Percentiles rank a stretch among this genome's conserved stretches.
These are phyloP conservation scores for Serripes groenlandicus DNA, from an alignment of 2,888 invertebrate species.

Conservation along the genomic window DNA sequence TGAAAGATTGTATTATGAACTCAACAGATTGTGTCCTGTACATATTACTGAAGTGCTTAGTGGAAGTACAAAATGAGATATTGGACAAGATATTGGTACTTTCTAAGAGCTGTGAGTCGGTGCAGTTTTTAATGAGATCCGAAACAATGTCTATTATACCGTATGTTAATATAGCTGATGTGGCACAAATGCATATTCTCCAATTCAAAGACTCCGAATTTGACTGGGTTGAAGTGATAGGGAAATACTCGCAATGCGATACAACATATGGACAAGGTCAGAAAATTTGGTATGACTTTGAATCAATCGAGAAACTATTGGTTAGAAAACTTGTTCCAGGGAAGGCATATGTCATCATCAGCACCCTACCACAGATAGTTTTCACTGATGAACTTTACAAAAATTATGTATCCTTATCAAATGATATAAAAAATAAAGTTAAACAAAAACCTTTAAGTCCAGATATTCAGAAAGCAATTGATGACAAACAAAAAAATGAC, in stretches of 20 bases:
- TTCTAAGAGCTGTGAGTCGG: slow-evolving; percentile 19
- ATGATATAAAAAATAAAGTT: slow-evolving; percentile 36
- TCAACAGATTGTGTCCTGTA: slow-evolving; percentile 41
- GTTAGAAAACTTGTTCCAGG: slow-evolving; percentile 45
- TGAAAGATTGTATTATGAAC: slow-evolving; percentile 59
- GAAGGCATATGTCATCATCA: slow-evolving; percentile 45
- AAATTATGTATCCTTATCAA: slow-evolving; percentile 53
- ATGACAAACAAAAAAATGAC: slow-evolving; percentile 39
- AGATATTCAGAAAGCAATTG: slow-evolving; percentile 47
- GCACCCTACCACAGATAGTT: slow-evolving; percentile 49
- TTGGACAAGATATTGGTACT: slow-evolving; percentile 46
- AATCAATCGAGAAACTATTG: slow-evolving; percentile 62
- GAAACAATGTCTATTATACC: slow-evolving; percentile 15
- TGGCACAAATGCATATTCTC: slow-evolving; percentile 22
- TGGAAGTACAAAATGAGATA: slow-evolving; percentile 63
- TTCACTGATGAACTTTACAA: slow-evolving; percentile 70
- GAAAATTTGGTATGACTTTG: slow-evolving; percentile 58
- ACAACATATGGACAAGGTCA: slow-evolving; percentile 56
- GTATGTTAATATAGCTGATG: slow-evolving; percentile 41
- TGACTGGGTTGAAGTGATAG: slow-evolving; percentile 40
- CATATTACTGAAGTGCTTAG: slow-evolving; percentile 46
- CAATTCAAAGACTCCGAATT: slow-evolving; percentile 9
- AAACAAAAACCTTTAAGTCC: slow-evolving; percentile 57
- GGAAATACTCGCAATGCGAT: slow-evolving; percentile 59
- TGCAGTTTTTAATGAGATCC: slow-evolving; percentile 41